Percentiles rank a stretch among this genome's conserved stretches.
Conservation (phyloP, 1,140 invertebrate genomes). For the Saccostrea echinata region DNA sequence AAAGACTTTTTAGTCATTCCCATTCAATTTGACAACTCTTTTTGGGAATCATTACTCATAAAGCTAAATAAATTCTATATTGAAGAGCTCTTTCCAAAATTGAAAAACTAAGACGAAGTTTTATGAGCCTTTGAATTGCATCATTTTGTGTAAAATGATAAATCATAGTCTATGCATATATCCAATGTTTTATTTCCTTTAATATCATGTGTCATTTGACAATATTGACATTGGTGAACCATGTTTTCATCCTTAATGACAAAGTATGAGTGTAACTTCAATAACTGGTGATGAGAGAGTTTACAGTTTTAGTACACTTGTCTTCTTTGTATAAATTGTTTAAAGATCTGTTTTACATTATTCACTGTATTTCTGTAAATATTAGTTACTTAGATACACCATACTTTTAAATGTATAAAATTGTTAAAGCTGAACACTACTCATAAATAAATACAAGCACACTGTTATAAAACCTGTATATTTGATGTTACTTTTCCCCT, state of each 20-base stretch:
- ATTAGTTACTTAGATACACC: background rate
- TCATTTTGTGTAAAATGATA: slow-evolving; percentile 10
- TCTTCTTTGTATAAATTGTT: background rate
- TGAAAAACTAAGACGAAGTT: slow-evolving; percentile 1
- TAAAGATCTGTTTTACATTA: slow-evolving; percentile 8
- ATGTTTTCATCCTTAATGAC: slow-evolving; percentile 5
- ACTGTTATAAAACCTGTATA: background rate
- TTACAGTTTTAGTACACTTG: slow-evolving; percentile 5
- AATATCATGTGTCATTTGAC: slow-evolving; percentile 5
- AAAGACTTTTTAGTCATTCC: no score
- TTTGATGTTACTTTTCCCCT: background rate
- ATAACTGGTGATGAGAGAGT: background rate
- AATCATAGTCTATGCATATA: slow-evolving; percentile 11
- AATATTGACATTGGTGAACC: background rate
- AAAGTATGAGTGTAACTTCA: background rate
- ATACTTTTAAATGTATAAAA: background rate
- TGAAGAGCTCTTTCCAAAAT: slow-evolving; percentile 11
- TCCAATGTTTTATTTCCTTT: background rate
- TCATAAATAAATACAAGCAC: slow-evolving; percentile 11
- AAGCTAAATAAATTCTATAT: slow-evolving; percentile 24
- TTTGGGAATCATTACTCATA: background rate
- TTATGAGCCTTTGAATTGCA: no score
- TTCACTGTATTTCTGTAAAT: background rate
- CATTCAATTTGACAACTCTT: slow-evolving; percentile 29
- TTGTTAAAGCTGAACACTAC: slow-evolving; percentile 10